Base-by-base conservation (phyloP, 2,113 vertebrate genomes). In the Grus americana region DNA sequence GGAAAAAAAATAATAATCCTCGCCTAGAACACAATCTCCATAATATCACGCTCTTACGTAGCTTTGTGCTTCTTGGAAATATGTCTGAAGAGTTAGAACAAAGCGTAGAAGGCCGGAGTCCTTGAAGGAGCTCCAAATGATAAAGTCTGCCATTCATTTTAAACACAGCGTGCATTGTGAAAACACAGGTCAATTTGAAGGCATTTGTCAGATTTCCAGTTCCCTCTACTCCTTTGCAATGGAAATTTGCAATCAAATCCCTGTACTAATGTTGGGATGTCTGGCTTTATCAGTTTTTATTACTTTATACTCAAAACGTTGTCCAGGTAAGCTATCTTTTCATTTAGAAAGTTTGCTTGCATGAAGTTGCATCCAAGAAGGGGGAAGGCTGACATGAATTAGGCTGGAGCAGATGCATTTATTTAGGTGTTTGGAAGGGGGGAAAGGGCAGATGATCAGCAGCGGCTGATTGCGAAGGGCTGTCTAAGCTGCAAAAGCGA, bases 111-210 rank as follows among this genome's bases (percentile, higher is more conserved):
- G 76, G 50, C 94, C 79, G 4, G 40, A 97, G 94, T 97, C 96
- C 96, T 98, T 97, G 97, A 98, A 97, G 97, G 95, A 95, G 92
- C 97, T 98, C 95, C 96, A 96, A 97, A 96, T 95, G 97, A 97
- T 97, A 97, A 97, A 96, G 89, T 96, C 92, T 97, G 96, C 90
- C 96, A 96, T 97, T 98, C 96, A 91, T 97, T 97, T 97, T 87
- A 73, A 97, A 97, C 96, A 96, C 94, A 76, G 75, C 42, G 34
- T 42, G 55, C 94, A 90, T 86, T 96, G 96, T 96, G 95, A 96
- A 97, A 96, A 97, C 92, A 95, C 96, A 91, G 96, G 97, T 93
- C 97, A 97, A 91, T 97, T 96, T 91, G 94, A 80, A 97, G 92
- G 96, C 91, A 90, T 96, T 94, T 95, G 95, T 96, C 94, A 94